phyloP scores from a whole-genome alignment of 2,113 vertebrate genomes.

The Fregetta grallaria region DNA sequence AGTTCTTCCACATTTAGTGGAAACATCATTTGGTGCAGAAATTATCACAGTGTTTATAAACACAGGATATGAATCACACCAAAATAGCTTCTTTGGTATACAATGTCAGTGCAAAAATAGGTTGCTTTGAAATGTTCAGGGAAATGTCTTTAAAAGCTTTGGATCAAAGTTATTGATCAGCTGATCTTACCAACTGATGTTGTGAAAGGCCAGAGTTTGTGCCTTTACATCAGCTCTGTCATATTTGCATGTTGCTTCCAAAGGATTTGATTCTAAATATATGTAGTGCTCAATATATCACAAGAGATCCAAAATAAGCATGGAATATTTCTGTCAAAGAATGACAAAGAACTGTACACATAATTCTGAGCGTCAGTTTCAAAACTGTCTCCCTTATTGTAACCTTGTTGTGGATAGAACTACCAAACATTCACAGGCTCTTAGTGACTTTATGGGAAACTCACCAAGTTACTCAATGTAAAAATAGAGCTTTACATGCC shows the following conservation, averaged over 20 bases:
- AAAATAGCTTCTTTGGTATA: conserved; percentile 42
- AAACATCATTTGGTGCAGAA: conserved; percentile 43
- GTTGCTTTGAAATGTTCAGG: conserved; percentile 13
- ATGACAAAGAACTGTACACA: background rate
- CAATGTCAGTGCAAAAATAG: conserved; percentile 46
- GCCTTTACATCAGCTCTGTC: background rate
- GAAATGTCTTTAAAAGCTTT: background rate
- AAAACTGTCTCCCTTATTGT: background rate
- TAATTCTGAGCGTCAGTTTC: background rate
- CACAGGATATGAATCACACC: conserved; percentile 52
- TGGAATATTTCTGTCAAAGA: background rate
- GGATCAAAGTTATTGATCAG: background rate
- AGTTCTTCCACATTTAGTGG: conserved; percentile 9
- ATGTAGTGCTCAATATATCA: background rate
- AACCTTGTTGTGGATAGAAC: background rate
- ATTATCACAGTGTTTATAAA: conserved; percentile 44
- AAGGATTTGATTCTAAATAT: background rate
- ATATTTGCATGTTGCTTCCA: background rate
- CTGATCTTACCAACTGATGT: background rate
- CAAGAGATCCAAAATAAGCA: background rate
- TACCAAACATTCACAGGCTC: background rate
- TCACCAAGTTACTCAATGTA: background rate
- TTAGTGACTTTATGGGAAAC: background rate
- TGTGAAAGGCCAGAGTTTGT: background rate
- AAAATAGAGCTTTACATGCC: rapidly evolving